phyloP scores from a whole-genome alignment of 1,140 invertebrate genomes.

The Trichoplusia ni region DNA sequence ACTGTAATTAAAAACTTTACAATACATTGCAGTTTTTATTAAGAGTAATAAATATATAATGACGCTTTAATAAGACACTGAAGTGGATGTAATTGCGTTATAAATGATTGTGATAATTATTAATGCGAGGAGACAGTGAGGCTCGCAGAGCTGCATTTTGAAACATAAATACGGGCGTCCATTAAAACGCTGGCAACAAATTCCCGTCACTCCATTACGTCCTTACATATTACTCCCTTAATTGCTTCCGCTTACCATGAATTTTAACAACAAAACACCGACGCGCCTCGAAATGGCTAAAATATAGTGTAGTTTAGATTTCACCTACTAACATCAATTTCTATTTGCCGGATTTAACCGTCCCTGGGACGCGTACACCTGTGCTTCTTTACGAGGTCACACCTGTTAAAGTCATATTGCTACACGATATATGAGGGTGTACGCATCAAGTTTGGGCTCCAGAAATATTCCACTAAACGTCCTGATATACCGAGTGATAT shows the following conservation, averaged over 20 bases:
- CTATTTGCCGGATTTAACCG: conserved; percentile 65
- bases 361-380: conserved; percentile 52
- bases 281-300: conserved; percentile 64
- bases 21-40: not conserved
- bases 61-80: conserved; percentile 24
- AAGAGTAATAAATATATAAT: conserved; percentile 10
- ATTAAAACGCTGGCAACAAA: conserved; percentile 70
- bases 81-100: conserved; percentile 10
- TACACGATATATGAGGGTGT: conserved; percentile 30
- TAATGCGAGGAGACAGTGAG: conserved; percentile 27
- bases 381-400: conserved; percentile 55
- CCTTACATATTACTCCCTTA: conserved; percentile 73
- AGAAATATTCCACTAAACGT: conserved; percentile 17
- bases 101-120: conserved; percentile 38
- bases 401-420: conserved; percentile 45
- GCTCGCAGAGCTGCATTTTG: conserved; percentile 52
- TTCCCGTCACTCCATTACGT: conserved; percentile 75
- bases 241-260: conserved; percentile 75
- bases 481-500: not conserved
- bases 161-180: conserved; percentile 64
- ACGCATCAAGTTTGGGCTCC: conserved; percentile 18
- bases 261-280: conserved; percentile 72
- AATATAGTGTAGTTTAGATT: conserved; percentile 70
- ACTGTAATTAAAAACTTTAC: not conserved
- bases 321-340: conserved; percentile 68